Conservation (phyloP, 2,888 invertebrate genomes). For the Leucophora obtusa region DNA sequence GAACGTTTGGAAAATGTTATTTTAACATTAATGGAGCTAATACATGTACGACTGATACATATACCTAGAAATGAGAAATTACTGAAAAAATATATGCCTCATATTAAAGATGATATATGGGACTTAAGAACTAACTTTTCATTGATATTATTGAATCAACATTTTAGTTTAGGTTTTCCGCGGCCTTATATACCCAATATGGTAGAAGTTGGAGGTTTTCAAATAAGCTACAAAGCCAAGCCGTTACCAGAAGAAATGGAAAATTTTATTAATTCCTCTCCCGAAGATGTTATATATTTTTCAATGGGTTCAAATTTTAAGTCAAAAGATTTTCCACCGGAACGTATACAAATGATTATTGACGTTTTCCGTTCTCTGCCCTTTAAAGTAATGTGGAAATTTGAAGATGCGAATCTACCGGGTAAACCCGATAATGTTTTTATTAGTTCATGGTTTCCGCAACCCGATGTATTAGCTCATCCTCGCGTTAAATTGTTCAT, state of each 20-base stretch:
- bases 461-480: conserved; percentile 78
- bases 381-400: conserved; percentile 71
- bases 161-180: conserved; percentile 70
- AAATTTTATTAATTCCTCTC: conserved; percentile 69
- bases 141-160: conserved; percentile 72
- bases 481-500: conserved; percentile 79
- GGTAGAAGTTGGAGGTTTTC: conserved; percentile 73
- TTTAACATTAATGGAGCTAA: conserved; percentile 61
- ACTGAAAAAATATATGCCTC: conserved; percentile 69
- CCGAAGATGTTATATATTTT: conserved; percentile 71
- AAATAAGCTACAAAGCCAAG: conserved; percentile 63
- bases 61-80: conserved; percentile 70
- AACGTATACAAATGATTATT: conserved; percentile 53
- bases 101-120: conserved; percentile 66
- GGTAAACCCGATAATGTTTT: conserved; percentile 71
- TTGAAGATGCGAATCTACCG: conserved; percentile 55
- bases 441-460: conserved; percentile 77
- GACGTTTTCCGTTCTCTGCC: conserved; percentile 65
- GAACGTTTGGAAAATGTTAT: conserved; percentile 74
- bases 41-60: conserved; percentile 65
- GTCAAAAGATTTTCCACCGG: conserved; percentile 63
- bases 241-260: conserved; percentile 64
- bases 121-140: conserved; percentile 71
- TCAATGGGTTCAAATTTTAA: conserved; percentile 70
- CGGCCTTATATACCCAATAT: conserved; percentile 72